phyloP scores from a whole-genome alignment of 2,113 vertebrate species.

The Pao palembangensis region DNA sequence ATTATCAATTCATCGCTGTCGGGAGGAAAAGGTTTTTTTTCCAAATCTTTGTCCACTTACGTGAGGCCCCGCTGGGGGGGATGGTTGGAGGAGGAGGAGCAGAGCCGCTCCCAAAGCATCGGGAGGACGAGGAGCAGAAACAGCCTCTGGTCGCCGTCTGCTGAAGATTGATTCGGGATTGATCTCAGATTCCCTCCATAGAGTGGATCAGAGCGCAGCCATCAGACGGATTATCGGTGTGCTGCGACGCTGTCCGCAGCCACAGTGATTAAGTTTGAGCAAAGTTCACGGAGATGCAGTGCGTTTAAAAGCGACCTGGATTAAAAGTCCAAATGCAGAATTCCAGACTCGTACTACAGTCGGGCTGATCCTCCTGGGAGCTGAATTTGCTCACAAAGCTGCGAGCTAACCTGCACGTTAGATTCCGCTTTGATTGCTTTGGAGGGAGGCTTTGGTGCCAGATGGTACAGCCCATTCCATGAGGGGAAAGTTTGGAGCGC shows the following conservation, averaged over 20 bases:
- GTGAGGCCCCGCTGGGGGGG: slow-evolving; percentile 31
- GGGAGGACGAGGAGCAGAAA: background rate
- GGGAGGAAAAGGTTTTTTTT: slow-evolving; percentile 46
- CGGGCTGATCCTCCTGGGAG: slow-evolving; percentile 4
- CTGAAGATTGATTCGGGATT: slow-evolving; percentile 27
- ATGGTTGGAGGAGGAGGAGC: too few species aligned
- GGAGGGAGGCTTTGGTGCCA: background rate
- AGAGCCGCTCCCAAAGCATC: too few species aligned
- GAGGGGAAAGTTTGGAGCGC: background rate
- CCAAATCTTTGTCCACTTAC: slow-evolving; percentile 69
- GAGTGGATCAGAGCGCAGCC: slow-evolving; percentile 8
- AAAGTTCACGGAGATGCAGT: slow-evolving; percentile 25
- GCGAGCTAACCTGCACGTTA: background rate
- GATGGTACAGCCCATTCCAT: background rate
- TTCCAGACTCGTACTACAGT: too few species aligned
- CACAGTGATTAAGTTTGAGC: slow-evolving; percentile 1
- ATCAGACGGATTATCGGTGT: slow-evolving; percentile 23
- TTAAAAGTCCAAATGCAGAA: too few species aligned
- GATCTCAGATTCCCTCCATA: slow-evolving; percentile 24
- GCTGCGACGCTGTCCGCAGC: slow-evolving; percentile 17
- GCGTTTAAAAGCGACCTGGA: background rate
- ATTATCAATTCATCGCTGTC: slow-evolving; percentile 63
- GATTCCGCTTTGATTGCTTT: background rate
- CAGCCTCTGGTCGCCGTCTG: slow-evolving; percentile 8
- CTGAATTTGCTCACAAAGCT: background rate